phyloP scores from a whole-genome alignment of 2,888 invertebrate genomes.

The Erynnis tages region DNA sequence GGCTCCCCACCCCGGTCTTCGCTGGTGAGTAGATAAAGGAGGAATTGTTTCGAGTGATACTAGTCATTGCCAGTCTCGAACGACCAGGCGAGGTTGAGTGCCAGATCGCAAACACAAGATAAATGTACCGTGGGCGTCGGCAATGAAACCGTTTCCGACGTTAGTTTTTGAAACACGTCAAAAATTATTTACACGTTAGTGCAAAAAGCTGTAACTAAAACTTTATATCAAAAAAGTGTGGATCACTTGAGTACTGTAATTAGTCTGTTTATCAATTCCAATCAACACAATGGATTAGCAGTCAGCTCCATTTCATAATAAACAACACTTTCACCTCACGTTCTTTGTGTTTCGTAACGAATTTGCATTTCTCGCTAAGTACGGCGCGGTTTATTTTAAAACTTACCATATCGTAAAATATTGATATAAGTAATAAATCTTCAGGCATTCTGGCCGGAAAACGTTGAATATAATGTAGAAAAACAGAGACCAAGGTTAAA shows the following conservation, averaged over 20 bases:
- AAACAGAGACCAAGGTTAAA: neutral
- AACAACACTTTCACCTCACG: slow-evolving; percentile 2
- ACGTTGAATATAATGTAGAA: neutral
- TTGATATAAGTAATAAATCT: neutral
- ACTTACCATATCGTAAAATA: neutral
- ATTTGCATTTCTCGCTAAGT: neutral
- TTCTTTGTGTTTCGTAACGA: slow-evolving; percentile 1
- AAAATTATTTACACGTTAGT: slow-evolving; percentile 1
- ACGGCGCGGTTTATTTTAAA: neutral
- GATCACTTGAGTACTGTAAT: too few relatives aligned
- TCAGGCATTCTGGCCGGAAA: neutral
- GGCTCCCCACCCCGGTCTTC: too few relatives aligned
- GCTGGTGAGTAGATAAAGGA: slow-evolving; percentile 24
- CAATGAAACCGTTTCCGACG: neutral
- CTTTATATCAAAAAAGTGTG: too few relatives aligned
- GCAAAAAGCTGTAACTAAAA: too few relatives aligned
- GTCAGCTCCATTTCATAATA: slow-evolving; percentile 7
- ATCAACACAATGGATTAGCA: slow-evolving; percentile 1
- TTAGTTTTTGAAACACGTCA: neutral
- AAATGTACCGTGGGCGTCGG: slow-evolving; percentile 6
- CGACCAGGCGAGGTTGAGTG: neutral
- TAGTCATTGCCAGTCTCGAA: neutral
- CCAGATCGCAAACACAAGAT: slow-evolving; percentile 6
- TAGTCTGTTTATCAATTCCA: neutral
- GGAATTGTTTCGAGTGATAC: slow-evolving; percentile 1